phyloP scores from a whole-genome alignment of 2,888 invertebrate species.

The Polydesmus complanatus region DNA sequence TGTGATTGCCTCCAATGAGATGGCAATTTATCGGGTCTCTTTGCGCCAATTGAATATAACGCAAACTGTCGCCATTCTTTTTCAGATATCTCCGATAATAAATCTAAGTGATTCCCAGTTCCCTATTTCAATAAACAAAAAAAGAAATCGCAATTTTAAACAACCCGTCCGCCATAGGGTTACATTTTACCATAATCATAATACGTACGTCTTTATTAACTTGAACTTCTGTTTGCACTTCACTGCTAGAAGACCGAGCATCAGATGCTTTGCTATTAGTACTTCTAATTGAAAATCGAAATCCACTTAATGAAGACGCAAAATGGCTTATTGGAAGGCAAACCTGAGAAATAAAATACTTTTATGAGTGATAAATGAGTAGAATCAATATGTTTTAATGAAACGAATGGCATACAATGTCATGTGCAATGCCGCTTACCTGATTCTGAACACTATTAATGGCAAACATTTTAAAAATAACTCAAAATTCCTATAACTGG shows the following conservation, averaged over 20 bases:
- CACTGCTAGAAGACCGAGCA: not conserved
- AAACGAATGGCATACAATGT: not conserved
- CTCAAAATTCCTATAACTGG: too few relatives aligned
- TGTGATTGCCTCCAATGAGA: constrained; percentile 1
- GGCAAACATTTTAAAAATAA: constrained; percentile 7
- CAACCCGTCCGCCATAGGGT: not conserved
- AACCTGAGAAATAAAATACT: not conserved
- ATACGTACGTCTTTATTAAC: not conserved
- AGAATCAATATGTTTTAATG: not conserved
- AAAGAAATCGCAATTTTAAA: not conserved
- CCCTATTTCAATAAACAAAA: constrained; percentile 3
- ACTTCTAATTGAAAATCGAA: not conserved
- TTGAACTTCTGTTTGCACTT: not conserved
- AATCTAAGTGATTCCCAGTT: constrained; percentile 3
- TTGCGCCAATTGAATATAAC: not conserved
- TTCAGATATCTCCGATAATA: not conserved
- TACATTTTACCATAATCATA: not conserved
- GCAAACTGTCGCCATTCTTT: not conserved
- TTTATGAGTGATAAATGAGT: not conserved
- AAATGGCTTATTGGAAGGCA: constrained; percentile 8
- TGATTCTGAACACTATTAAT: not conserved
- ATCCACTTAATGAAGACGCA: not conserved
- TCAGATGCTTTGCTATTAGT: not conserved
- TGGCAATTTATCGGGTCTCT: not conserved
- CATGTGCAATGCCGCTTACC: not conserved